Percentiles rank a stretch among this genome's conserved stretches.
Conservation (phyloP, 2,888 invertebrate genomes). For the Apotomis betuletana region DNA sequence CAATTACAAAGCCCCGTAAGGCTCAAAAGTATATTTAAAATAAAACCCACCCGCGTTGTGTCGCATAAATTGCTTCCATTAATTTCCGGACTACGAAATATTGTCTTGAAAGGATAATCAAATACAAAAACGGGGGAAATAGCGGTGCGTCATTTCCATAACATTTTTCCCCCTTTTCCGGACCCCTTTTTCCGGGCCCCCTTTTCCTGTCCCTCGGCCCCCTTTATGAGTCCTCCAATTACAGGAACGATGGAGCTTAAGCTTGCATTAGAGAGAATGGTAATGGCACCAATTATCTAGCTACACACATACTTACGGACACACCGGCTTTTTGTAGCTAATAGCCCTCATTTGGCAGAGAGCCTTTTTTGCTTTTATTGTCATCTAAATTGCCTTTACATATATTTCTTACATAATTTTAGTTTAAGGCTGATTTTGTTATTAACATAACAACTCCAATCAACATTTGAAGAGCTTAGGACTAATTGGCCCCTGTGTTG, state of each 20-base stretch:
- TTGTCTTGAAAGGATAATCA: conserved; percentile 84
- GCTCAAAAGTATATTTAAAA: conserved; percentile 78
- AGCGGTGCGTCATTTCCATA: conserved; percentile 83
- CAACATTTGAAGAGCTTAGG: too few relatives aligned
- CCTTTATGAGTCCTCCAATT: conserved; percentile 81
- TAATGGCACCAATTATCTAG: conserved; percentile 63
- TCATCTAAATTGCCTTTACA: neutral
- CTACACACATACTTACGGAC: conserved; percentile 21
- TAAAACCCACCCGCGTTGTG: conserved; percentile 76
- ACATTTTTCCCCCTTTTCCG: conserved; percentile 72
- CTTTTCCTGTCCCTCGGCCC: conserved; percentile 61
- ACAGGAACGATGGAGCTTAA: conserved; percentile 78
- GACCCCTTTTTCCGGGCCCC: conserved; percentile 66
- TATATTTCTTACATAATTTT: too few relatives aligned
- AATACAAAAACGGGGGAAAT: conserved; percentile 83
- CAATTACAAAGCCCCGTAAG: conserved; percentile 79
- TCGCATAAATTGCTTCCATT: conserved; percentile 84
- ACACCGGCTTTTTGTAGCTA: conserved; percentile 8
- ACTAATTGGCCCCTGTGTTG: too few relatives aligned
- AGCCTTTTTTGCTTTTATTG: neutral
- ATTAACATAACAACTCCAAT: too few relatives aligned
- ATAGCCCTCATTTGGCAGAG: conserved; percentile 23
- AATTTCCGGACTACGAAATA: conserved; percentile 83
- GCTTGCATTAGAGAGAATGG: conserved; percentile 69
- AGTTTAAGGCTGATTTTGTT: too few relatives aligned